A percentile compares a stretch with the other conserved stretches of the same genome.
Conservation (phyloP, 2,888 invertebrate species). For the Cacoxenus indagator region DNA sequence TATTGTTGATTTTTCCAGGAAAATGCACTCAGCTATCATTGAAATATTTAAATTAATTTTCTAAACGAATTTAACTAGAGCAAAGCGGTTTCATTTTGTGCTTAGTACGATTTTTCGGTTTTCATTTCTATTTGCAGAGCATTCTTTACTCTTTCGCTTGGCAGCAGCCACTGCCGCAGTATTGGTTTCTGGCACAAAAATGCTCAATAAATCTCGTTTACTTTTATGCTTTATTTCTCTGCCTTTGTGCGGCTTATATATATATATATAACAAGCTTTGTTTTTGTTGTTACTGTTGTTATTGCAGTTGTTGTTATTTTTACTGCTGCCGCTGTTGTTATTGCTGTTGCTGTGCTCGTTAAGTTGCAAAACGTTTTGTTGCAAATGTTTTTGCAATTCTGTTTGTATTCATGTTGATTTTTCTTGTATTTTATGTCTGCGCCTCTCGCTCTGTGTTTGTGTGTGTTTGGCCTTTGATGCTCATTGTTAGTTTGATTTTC, state of each 20-base stretch:
- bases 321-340: not conserved
- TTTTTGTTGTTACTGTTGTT: no score
- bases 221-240: not conserved
- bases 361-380: not conserved
- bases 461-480: not conserved
- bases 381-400: not conserved
- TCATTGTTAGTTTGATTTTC: conserved; percentile 10
- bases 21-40: no score
- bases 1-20: no score
- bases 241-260: not conserved
- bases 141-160: not conserved
- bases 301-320: not conserved
- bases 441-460: not conserved
- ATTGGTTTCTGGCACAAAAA: not conserved
- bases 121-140: not conserved
- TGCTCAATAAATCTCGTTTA: conserved; percentile 12
- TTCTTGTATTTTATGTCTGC: not conserved
- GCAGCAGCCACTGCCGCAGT: no score
- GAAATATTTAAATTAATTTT: not conserved
- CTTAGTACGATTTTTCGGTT: not conserved
- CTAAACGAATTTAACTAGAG: not conserved
- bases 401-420: not conserved
- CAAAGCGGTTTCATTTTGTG: not conserved
- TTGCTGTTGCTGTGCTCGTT: not conserved
- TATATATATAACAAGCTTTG: no score